Conservation (phyloP, 1,140 invertebrate genomes). For the Caenorhabditis latens region DNA sequence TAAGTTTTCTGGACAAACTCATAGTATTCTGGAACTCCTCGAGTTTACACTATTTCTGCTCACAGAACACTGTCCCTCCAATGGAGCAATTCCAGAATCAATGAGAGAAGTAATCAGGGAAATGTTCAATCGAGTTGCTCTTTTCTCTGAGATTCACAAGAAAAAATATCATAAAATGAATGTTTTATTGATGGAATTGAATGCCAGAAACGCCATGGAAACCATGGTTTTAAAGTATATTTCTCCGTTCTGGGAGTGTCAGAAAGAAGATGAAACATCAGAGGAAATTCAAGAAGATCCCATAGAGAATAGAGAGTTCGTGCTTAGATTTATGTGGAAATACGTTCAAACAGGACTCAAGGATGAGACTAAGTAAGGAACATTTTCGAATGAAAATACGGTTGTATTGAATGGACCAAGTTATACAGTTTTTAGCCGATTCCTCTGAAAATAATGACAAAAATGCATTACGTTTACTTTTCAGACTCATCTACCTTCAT, state of each 20-base stretch:
- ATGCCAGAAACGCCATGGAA: neutral
- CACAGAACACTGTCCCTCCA: neutral
- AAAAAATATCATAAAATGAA: neutral
- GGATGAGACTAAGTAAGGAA: conserved; percentile 1
- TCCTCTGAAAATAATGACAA: neutral
- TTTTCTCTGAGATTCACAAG: neutral
- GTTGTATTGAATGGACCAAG: no score
- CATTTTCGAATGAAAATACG: no score
- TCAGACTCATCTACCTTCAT: neutral
- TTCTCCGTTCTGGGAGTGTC: neutral
- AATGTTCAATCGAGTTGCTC: neutral
- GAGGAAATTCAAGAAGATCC: neutral
- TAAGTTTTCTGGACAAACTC: neutral
- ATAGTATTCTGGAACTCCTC: neutral
- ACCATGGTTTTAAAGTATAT: neutral
- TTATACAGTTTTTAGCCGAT: neutral
- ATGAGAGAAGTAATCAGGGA: neutral
- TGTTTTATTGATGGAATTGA: neutral
- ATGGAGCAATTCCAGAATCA: neutral
- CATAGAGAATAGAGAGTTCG: neutral
- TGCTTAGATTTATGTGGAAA: conserved; percentile 31
- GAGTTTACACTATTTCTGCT: neutral
- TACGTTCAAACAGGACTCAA: neutral
- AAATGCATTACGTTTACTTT: neutral
- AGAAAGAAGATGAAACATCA: neutral